These are phyloP conservation scores for Tauraco hartlaubi DNA, from an alignment of 2,797 vertebrate genomes.

Conservation along the genomic window DNA sequence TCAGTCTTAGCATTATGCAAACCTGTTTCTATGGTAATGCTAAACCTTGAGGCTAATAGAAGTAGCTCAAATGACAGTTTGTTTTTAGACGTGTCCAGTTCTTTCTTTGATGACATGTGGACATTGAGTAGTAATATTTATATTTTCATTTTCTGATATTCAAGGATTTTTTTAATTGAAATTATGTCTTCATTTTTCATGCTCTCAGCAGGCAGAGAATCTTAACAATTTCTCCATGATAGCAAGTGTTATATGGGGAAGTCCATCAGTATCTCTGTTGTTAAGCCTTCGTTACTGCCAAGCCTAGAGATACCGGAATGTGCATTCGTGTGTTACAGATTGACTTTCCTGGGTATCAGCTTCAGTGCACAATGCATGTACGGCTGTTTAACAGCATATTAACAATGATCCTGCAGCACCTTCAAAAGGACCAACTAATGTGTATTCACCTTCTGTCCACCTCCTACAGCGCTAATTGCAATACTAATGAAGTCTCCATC, in stretches of 20 bases:
- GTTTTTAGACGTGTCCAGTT: slow-evolving; percentile 8
- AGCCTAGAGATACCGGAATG: neutral
- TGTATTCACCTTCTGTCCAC: neutral
- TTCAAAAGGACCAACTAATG: neutral
- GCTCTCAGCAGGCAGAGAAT: neutral
- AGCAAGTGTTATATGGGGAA: neutral
- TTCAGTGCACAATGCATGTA: neutral
- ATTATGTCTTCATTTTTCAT: slow-evolving; percentile 28
- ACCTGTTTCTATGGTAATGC: slow-evolving; percentile 48
- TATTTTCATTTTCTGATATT: slow-evolving; percentile 38
- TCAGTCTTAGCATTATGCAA: neutral
- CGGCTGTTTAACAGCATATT: neutral
- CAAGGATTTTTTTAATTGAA: neutral
- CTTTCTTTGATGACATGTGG: slow-evolving; percentile 22
- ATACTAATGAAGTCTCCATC: neutral
- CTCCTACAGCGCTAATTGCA: neutral
- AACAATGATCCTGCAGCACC: slow-evolving; percentile 21
- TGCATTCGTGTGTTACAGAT: neutral
- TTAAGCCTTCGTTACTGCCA: neutral
- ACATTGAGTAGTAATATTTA: slow-evolving; percentile 17
- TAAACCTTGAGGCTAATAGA: slow-evolving; percentile 7
- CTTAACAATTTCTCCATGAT: neutral
- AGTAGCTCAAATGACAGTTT: slow-evolving; percentile 27
- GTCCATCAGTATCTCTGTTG: neutral
- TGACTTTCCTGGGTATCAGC: slow-evolving; percentile 5